These are phyloP conservation scores for Molossus alvarezi DNA, from an alignment of 2,797 vertebrate species.

Conservation along the genomic window DNA sequence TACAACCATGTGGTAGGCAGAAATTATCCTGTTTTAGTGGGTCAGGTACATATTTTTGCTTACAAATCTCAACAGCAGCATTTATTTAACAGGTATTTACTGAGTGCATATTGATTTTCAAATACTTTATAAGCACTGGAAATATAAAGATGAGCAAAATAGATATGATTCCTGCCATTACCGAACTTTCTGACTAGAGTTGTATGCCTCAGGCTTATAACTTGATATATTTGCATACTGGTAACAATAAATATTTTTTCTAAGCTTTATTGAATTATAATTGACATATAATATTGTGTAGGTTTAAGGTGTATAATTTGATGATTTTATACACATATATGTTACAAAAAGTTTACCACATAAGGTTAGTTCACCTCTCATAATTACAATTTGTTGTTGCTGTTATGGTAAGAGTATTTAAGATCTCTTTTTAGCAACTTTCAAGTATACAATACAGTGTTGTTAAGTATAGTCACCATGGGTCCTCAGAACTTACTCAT, in stretches of 20 bases:
- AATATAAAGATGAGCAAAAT: conserved; percentile 20
- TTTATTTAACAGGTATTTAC: conserved; percentile 49
- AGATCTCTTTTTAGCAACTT: not conserved
- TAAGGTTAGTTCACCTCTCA: not conserved
- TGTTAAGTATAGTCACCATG: not conserved
- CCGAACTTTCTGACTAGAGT: not conserved
- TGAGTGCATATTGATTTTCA: conserved; percentile 53
- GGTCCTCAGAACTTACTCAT: not conserved
- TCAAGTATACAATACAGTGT: not conserved
- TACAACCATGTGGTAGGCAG: not conserved
- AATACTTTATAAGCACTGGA: not conserved
- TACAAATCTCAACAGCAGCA: not conserved
- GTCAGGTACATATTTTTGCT: conserved; percentile 23
- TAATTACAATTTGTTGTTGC: not conserved
- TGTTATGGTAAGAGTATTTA: not conserved
- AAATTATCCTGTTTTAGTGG: not conserved
- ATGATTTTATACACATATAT: not conserved
- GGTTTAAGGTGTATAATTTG: not conserved
- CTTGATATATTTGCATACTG: conserved; percentile 51
- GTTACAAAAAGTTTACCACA: not conserved
- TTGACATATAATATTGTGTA: not conserved
- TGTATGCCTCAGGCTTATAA: not conserved
- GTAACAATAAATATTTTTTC: conserved; percentile 24
- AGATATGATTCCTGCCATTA: not conserved
- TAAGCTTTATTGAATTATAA: not conserved